phyloP scores from a whole-genome alignment of 2,113 vertebrate genomes.

The Ellobius talpinus region DNA sequence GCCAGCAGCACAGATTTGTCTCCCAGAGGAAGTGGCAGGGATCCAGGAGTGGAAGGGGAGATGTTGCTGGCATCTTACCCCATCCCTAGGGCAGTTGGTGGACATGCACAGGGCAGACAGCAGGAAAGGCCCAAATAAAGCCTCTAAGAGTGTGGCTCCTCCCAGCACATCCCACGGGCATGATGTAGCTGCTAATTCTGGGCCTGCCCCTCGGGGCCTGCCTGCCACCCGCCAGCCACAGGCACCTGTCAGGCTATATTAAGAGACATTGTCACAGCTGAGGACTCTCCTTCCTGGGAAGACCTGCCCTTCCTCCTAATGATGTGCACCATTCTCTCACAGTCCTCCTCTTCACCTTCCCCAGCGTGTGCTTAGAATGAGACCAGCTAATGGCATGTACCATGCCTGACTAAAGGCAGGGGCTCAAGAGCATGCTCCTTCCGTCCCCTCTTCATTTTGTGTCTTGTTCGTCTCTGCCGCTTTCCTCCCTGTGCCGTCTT shows the following conservation, averaged over 20 bases:
- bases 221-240: constrained; percentile 81
- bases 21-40: constrained; percentile 75
- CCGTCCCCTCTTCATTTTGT: not conserved
- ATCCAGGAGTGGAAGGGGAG: constrained; percentile 66
- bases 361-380: not conserved
- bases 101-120: constrained; percentile 53
- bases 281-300: constrained; percentile 73
- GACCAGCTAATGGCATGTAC: not conserved
- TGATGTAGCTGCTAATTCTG: constrained; percentile 85
- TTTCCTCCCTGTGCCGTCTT: not conserved
- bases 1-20: constrained; percentile 31
- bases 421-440: not conserved
- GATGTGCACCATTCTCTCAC: constrained; percentile 45
- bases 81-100: constrained; percentile 68
- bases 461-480: not conserved
- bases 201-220: constrained; percentile 78
- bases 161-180: constrained; percentile 81
- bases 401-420: not conserved
- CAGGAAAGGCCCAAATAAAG: constrained; percentile 85
- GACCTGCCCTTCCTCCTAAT: constrained; percentile 66
- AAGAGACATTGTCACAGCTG: constrained; percentile 80
- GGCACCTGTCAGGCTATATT: constrained; percentile 85
- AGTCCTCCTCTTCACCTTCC: not conserved
- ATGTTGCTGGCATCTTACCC: constrained; percentile 63
- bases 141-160: constrained; percentile 78